Base-by-base conservation (phyloP, 2,888 invertebrate genomes). In the Campaea margaritaria region DNA sequence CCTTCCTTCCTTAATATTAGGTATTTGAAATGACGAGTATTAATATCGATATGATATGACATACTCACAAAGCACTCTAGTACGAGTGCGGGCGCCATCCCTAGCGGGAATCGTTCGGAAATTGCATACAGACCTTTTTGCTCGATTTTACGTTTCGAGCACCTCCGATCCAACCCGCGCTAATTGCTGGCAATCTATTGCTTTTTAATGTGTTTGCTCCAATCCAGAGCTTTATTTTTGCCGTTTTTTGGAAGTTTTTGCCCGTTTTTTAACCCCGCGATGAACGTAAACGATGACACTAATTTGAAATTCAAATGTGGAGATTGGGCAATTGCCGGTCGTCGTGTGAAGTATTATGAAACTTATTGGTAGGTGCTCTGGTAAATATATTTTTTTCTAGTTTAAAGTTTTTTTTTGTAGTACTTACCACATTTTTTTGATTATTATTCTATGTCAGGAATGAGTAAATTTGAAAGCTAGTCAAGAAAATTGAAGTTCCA, bases 101-200 rank as follows among this genome's bases (percentile, higher is more conserved):
- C 55, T 45, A 60, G 52, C 65, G 66, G 60, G 70, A 67, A 70
- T 77, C 76, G 74, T 68, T 79, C 76, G 80, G 79, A 82, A 79
- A 82, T 81, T 79, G 80, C 78, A 76, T 72, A 73, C 69, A 56
- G 64, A 2, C 58, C 72, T 73, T 76, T 81, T 78, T 76, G 72
- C 78, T 79, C 79, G 58, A 59, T 68, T 68, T 67, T 63, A 53
- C 61, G 47, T 57, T 47, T 44, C 41, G 42, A 50, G 49, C 53
- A 52, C 49, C 58, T 65, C 62, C 57, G 61, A 48, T 60, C 64
- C 65, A 51, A 63, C 78, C 73, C 57, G 68, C 79, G 76, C 81
- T 87, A 86, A 87, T 88, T 87, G 87, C 85, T 85, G 59, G 75
- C 83, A 85, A 85, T 87, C 85, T 85, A 87, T 85, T 79, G 83